Evolutionary conservation across 2,113 vertebrate genomes (phyloP), one percentile per base, ranked within the genome.

Genomic region (Grammomys surdaster): DNA sequence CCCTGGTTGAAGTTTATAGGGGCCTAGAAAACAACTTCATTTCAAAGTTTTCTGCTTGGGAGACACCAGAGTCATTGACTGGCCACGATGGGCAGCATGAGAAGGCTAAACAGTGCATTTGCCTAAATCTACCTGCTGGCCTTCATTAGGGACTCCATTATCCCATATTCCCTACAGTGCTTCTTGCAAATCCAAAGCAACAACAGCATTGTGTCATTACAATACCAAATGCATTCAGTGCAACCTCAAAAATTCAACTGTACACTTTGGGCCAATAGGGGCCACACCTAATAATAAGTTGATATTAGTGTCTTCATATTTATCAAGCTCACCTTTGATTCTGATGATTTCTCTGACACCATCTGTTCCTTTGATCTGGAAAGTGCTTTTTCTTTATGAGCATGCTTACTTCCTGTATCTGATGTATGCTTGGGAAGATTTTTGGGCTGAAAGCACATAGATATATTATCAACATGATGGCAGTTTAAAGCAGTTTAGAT

Each of bases 271-370:
- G 67, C 14, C 13, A 58, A 76, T 0, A 3, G 4, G 65, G 46
- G 46, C 14, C 28, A 4, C 14, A 14, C 51, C 63, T 36, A 89
- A 36, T 19, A 75, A 3, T 84, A 28, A 67, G 40, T 0, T 63
- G 75, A 76, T 13, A 22, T 40, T 4, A 36, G 26, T 19, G 28
- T 48, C 89, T 90, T 69, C 36, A 9, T 76, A 31, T 5, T 33
- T 70, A 70, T 48, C 78, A 26, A 2, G 4, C 43, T 87, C 96
- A 98, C 98, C 98, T 98, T 97, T 96, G 94, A 76, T 40, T 97
- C 97, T 87, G 1, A 0, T n/a, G 97, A 76, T 72, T 95, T 76
- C 67, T 93, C 65, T 81, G 93, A 67, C 40, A 88, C 48, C 14
- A 36, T 63, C 90, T 97, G 95, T 1, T 97, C 97, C 92, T 94